Base-by-base conservation (phyloP, 2,888 invertebrate genomes). In the Bombylius major region DNA sequence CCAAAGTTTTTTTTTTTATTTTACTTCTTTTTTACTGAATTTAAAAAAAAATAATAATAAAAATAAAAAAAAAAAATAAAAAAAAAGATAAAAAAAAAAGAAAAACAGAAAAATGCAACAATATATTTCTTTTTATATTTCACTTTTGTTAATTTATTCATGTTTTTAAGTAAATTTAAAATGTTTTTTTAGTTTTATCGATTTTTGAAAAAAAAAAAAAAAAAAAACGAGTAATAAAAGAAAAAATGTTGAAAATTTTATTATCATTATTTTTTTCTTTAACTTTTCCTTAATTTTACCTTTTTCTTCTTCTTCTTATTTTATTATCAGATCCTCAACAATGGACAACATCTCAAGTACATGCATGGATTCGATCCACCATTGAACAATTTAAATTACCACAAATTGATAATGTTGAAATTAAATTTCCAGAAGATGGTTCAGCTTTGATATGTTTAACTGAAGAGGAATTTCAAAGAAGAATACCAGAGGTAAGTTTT, bases 301-400 rank as follows among this genome's bases (percentile, higher is more conserved):
- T 13, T 54, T 49, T 42, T 59, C 55, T 61, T 58, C 63, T 45
- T 54, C 47, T 42, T 59, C 55, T 61, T 58, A 63, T 45, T 39
- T 51, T 13, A 51, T 51, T 58, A 76, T 8, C 76, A 95, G 95
- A 95, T 81, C 94, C 95, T 61, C 81, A 83, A 69, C 82, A 84
- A 65, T 96, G 95, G 95, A 87, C 84, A 64, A 77, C 82, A 14
- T 81, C 83, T 58, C 88, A 95, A 70, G 93, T 92, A 51, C 86
- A 87, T 62, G 82, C 89, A 32, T 96, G 95, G 95, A 80, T 94
- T 58, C 82, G 86, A 70, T 92, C 89, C 83, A 92, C 90, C 64
- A 79, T 87, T 59, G 81, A 86, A 66, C 89, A 92, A 71, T 87
- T 86, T 72, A 82, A 84, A 64, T 75, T 89, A 62, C 84, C 86